These are phyloP conservation scores for Phaedon cochleariae DNA, from an alignment of 2,888 invertebrate genomes.

Conservation along the genomic window DNA sequence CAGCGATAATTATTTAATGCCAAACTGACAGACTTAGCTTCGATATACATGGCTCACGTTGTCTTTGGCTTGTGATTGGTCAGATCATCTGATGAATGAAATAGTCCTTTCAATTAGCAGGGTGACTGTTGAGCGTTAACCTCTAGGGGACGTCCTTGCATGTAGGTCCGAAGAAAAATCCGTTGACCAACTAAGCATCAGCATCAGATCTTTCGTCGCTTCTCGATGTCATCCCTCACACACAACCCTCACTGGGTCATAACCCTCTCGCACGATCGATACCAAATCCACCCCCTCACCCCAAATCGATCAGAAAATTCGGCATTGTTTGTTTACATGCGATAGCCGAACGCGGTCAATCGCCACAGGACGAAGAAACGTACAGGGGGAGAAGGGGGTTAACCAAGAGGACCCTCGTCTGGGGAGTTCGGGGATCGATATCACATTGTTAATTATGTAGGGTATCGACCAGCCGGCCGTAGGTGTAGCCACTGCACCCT, in stretches of 20 bases:
- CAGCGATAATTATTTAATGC: too few species aligned
- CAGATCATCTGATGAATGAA: too few species aligned
- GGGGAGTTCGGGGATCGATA: conserved; percentile 56
- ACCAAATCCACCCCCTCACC: background rate
- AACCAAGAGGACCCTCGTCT: conserved; percentile 23
- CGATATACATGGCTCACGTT: too few species aligned
- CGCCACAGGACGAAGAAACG: conserved; percentile 33
- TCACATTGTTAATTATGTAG: conserved; percentile 62
- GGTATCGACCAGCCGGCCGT: conserved; percentile 57
- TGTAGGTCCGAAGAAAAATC: too few species aligned
- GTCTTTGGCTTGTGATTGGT: too few species aligned
- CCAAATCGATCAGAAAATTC: conserved; percentile 23
- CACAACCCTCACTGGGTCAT: background rate
- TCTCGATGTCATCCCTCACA: background rate
- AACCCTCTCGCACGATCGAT: background rate
- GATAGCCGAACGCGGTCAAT: conserved; percentile 36
- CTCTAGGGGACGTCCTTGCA: too few species aligned
- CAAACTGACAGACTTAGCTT: too few species aligned
- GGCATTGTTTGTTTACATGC: conserved; percentile 30
- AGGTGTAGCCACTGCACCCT: conserved; percentile 58
- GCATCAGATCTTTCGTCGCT: too few species aligned
- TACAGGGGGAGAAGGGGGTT: conserved; percentile 5
- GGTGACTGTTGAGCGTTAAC: too few species aligned
- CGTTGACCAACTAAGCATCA: too few species aligned
- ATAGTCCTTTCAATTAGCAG: too few species aligned